Base-by-base conservation (phyloP, 2,113 vertebrate species). In the Anas platyrhynchos region DNA sequence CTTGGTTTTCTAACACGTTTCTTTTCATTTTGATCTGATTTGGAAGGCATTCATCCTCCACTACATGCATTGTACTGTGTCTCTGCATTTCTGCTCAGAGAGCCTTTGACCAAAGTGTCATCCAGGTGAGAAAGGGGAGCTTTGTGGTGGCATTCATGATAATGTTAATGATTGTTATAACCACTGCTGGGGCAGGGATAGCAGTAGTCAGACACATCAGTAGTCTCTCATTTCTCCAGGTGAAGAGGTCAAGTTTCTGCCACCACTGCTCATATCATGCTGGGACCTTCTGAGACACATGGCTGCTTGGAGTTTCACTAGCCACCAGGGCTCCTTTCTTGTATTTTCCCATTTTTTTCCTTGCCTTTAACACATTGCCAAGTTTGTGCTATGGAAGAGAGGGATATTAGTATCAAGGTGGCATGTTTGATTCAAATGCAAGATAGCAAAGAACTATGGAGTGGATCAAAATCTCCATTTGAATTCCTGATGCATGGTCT, bases 211-310 rank as follows among this genome's bases (percentile, higher is more conserved):
- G 38, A 14, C 12, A 11, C 27, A 54, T 11, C 48, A 81, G 23
- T 16, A 69, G 12, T 36, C 3, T 56, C 7, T 36, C 46, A 22
- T 25, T 83, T 14, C 32, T 83, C 43, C 16, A 12, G 18, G 4
- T 16, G 26, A 67, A 52, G 34, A 56, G 6, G 5, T 1, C 46
- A 29, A 4, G 32, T 82, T 65, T 79, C n/a, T 83, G 32, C 32
- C 27, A 13, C 16, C 5, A 16, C 9, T 50, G n/a, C 20, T 80
- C 55, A 22, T 31, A 16, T 66, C 9, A 9, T 15, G 2, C 23
- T 58, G 6, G 32, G 21, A 22, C 22, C 26, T 36, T 5, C 15
- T 84, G 44, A 31, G 25, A 81, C n/a, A n/a, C 0, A 0, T 22
- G 3, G 7, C 16, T 84, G 16, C 26, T n/a, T 69, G 29, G 15